phyloP scores from a whole-genome alignment of 2,888 invertebrate genomes.

The Troides helena region DNA sequence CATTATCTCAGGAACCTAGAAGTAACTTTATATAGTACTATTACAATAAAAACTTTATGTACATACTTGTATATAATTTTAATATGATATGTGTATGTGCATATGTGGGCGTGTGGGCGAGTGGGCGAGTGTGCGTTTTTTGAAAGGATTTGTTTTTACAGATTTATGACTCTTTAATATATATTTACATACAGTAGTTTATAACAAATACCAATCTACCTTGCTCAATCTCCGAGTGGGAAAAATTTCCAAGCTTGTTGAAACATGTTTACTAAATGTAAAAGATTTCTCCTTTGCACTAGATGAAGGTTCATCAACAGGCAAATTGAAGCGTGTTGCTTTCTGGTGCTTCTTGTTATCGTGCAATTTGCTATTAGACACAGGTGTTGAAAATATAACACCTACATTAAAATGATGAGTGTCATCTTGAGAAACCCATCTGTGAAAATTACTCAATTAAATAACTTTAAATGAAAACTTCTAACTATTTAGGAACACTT shows the following conservation, averaged over 20 bases:
- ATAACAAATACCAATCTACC: slow-evolving; percentile 43
- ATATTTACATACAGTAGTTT: not conserved
- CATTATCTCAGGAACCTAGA: too few species aligned
- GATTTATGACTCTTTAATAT: not conserved
- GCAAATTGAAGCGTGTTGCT: slow-evolving; percentile 82
- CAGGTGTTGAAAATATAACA: slow-evolving; percentile 91
- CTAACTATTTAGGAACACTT: too few species aligned
- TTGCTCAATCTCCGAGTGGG: slow-evolving; percentile 72
- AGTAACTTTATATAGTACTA: too few species aligned
- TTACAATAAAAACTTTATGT: too few species aligned
- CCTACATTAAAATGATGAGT: slow-evolving; percentile 81
- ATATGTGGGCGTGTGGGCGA: too few species aligned
- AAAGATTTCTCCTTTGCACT: slow-evolving; percentile 66
- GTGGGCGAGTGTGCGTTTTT: too few species aligned
- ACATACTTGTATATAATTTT: too few species aligned
- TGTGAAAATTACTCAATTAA: slow-evolving; percentile 39
- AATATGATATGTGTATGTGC: too few species aligned
- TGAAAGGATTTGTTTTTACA: not conserved
- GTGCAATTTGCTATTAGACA: slow-evolving; percentile 68
- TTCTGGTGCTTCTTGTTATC: slow-evolving; percentile 69
- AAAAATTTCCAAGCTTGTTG: slow-evolving; percentile 76
- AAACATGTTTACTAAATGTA: slow-evolving; percentile 70
- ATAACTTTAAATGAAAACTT: not conserved
- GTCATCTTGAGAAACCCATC: slow-evolving; percentile 82
- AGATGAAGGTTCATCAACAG: slow-evolving; percentile 68